phyloP scores from a whole-genome alignment of 2,113 vertebrate genomes.

The Ictidomys tridecemlineatus region DNA sequence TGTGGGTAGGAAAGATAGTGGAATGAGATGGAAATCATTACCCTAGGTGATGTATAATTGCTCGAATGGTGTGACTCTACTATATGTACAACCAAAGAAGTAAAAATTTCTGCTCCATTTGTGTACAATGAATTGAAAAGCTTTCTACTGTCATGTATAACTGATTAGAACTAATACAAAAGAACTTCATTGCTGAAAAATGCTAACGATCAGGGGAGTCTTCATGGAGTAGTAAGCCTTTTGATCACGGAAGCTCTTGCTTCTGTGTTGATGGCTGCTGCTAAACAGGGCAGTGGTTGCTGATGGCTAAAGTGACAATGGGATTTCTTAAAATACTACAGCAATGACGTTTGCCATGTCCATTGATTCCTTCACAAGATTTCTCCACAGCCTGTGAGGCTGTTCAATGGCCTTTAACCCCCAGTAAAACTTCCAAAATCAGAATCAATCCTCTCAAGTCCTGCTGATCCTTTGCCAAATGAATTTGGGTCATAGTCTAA shows the following conservation, averaged over 20 bases:
- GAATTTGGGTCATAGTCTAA: not conserved
- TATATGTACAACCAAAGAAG: too few species aligned
- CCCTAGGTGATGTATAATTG: too few species aligned
- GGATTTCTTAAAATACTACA: not conserved
- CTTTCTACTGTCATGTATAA: too few species aligned
- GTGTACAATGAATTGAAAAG: too few species aligned
- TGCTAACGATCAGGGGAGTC: too few species aligned
- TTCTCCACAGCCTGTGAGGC: not conserved
- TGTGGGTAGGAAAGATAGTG: too few species aligned
- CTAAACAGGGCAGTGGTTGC: not conserved
- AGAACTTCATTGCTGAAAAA: not conserved
- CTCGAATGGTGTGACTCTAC: too few species aligned
- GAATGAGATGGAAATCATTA: too few species aligned
- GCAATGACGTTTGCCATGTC: not conserved
- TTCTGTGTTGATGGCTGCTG: not conserved
- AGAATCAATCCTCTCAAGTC: not conserved
- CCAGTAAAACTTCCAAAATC: not conserved
- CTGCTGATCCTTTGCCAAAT: not conserved
- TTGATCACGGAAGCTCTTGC: not conserved
- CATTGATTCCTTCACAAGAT: not conserved
- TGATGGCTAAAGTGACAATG: not conserved
- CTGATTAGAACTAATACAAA: too few species aligned
- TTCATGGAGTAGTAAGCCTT: not conserved
- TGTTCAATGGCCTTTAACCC: not conserved
- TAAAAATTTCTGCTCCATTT: too few species aligned